Base-by-base conservation (phyloP, 1,140 invertebrate genomes). In the Sarcophaga bullata region DNA sequence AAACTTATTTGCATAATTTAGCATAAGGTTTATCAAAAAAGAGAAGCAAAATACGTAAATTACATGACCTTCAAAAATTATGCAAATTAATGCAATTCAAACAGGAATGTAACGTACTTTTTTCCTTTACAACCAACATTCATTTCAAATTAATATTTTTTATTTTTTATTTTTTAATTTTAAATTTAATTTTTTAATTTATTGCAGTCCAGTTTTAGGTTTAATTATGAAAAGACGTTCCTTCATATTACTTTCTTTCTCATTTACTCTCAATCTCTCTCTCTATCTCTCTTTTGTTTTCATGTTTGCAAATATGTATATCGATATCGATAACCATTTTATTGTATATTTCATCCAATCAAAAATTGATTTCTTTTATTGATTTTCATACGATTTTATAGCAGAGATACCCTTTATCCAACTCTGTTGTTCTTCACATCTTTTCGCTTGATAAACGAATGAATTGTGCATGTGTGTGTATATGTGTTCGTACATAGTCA, bases 1-100 rank as follows among this genome's bases (percentile, higher is more conserved):
- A n/a, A 62, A 62, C 19, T 73, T 37, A 73, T 73, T 73, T 73
- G 72, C 72, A 73, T 73, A 73, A 73, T 73, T 73, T 73, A 37
- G 72, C 72, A 37, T 46, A 73, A 47, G 72, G 72, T 37, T 73
- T 73, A 73, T 13, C 8, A 37, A 47, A 73, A 47, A 0, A 6
- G 15, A 68, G n/a, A 6, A 17, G 10, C 8, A 73, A 73, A 46
- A 46, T 73, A 73, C 37, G 68, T 25, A 25, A 17, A 62, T n/a
- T n/a, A 73, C 11, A 47, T 73, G 72, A 73, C 72, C 72, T 73
- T 73, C 6, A 47, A 37, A 73, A 73, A 73, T 73, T 73, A 73
- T 73, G 72, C 72, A 73, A 73, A 73, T 73, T 73, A 37, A 37
- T 10, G 52, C 10, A 11, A 54, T 10, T 54, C 52, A 15, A 54